Evolutionary conservation across 1,140 invertebrate species (phyloP), one percentile per base, ranked within the genome.

Genomic region (Drosophila trapezifrons): DNA sequence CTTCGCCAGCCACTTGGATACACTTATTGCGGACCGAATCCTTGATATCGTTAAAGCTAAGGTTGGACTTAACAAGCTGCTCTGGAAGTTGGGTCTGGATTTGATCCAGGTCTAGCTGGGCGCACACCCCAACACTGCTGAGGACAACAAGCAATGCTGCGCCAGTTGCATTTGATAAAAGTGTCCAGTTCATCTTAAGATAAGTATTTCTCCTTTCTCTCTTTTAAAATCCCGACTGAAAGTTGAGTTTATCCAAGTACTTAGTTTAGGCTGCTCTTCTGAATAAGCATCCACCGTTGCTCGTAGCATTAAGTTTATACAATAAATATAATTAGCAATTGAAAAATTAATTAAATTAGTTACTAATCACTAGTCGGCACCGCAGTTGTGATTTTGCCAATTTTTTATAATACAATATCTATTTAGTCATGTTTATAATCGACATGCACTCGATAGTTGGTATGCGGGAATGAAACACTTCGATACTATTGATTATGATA

Each of bases 21-120:
- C 90, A 91, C 57, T 91, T 91, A 12, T 87, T 86, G 40, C 78
- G 77, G 7, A 91, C 18, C 2, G 80, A 42, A 12, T 77, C 87
- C 18, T 80, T 85, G 9, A 67, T 37, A 37, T 89, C 77, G 27
- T 52, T 64, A 10, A 54, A 20, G 25, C 25, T 78, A 3, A 80
- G 64, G 20, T 84, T 89, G 8, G 76, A 76, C 5, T 78, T 75
- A 8, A 67, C 57, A 8, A 89, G 51, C 49, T 89, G 85, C 12
- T 57, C 63, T 47, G 69, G 73, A 20, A 87, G 40, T n/a, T 87
- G 83, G 4, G 81, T 59, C 15, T 87, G 74, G n/a, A 64, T 60
- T 20, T 64, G 60, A 10, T 85, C 81, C 10, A 85, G 20, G 62
- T 70, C 81, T 7, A 86, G 45, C 35, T 87, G 52, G 18, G 78